Percentiles rank a stretch among this genome's conserved stretches.
These are phyloP conservation scores for Anthoscopus minutus DNA, from an alignment of 2,113 vertebrate genomes.

Conservation along the genomic window DNA sequence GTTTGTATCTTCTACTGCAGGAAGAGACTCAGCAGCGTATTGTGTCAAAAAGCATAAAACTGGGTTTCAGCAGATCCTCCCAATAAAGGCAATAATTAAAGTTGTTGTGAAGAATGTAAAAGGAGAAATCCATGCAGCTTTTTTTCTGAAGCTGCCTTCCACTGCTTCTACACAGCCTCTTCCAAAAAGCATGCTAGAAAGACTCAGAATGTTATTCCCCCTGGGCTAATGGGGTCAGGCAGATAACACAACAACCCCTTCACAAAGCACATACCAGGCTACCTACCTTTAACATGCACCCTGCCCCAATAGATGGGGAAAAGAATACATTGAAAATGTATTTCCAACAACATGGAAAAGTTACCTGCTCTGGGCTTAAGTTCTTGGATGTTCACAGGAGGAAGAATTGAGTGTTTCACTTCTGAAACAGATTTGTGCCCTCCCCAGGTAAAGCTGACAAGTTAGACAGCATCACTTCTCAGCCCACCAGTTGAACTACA, in stretches of 20 bases:
- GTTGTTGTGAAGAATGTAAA: background rate
- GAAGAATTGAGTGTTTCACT: background rate
- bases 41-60: background rate
- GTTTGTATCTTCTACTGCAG: background rate
- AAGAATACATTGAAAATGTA: too few relatives aligned
- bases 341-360: rapidly evolving
- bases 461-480: background rate
- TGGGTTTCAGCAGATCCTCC: background rate
- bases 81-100: background rate
- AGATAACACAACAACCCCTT: background rate
- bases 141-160: background rate
- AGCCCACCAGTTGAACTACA: background rate
- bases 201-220: background rate
- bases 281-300: background rate
- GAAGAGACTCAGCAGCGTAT: background rate
- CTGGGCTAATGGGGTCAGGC: background rate
- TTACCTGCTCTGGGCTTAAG: background rate
- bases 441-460: background rate
- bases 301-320: background rate
- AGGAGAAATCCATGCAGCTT: background rate
- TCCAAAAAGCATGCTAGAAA: background rate
- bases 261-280: background rate
- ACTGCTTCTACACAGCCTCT: background rate
- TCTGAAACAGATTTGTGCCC: background rate
- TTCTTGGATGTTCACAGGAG: background rate